Base-by-base conservation (phyloP, 2,113 vertebrate species). In the Poeciliopsis occidentalis region DNA sequence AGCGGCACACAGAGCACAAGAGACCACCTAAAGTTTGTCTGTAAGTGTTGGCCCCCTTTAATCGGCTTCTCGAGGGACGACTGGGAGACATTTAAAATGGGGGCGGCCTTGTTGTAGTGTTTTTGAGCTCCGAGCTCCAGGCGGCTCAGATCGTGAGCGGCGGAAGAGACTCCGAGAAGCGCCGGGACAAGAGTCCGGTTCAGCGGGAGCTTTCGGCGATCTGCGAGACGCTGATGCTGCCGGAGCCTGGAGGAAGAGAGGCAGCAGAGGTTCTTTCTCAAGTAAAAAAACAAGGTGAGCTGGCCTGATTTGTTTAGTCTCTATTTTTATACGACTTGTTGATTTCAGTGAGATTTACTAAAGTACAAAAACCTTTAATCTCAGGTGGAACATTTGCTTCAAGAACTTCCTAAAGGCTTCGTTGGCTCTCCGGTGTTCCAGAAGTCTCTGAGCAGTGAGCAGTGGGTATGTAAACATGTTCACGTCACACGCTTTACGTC, bases 91-190 rank as follows among this genome's bases (percentile, higher is more conserved):
- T 24, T 32, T 1, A 13, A 41, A 67, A 41, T 0, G 6, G 3
- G 34, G 1, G 0, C 39, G n/a, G 62, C 32, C 1, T 74, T 26
- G 24, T 66, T 13, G 84, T 26, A 99, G 98, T 98, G 88, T 99
- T 97, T 93, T 87, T 99, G 73, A 95, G 95, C 88, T 97, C 97
- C 24, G 97, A 99, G 91, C 97, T 99, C 86, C 97, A 99, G 84
- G 95, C 98, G n/a, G 94, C 95, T 78, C 95, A 95, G 92, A 96
- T 99, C 37, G 0, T 94, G 76, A 90, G 93, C 68, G 94, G 85
- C 85, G 96, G 94, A 83, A 86, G 82, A 65, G 12, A 0, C 4
- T 91, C 90, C 60, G 85, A 90, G 62, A 84, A 87, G 82, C 89
- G 73, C 27, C 71, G 91, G 75, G 91, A 93, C 29, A 88, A 89